These are phyloP conservation scores for Formica exsecta DNA, from an alignment of 1,140 invertebrate species.

Conservation along the genomic window DNA sequence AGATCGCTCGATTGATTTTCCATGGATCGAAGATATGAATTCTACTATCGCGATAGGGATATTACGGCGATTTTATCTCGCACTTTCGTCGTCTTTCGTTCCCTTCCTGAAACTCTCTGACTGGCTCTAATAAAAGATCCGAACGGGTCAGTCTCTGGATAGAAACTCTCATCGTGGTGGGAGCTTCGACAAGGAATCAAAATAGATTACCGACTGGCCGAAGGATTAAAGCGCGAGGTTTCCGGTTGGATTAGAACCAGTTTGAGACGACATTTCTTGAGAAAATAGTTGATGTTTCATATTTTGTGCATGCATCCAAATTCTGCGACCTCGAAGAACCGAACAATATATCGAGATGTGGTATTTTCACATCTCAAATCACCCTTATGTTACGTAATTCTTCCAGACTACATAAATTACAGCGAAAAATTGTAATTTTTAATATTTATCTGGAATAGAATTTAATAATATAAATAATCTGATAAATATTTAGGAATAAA, in stretches of 20 bases:
- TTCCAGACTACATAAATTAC: not conserved
- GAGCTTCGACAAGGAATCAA: conserved; percentile 80
- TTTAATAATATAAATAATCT: not conserved
- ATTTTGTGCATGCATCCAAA: conserved; percentile 13
- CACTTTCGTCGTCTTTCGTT: conserved; percentile 79
- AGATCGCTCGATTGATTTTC: not conserved
- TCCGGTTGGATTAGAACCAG: conserved; percentile 77
- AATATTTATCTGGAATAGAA: not conserved
- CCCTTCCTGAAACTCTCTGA: conserved; percentile 78
- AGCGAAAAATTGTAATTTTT: not conserved
- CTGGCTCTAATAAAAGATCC: conserved; percentile 84
- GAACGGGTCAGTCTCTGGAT: conserved; percentile 74
- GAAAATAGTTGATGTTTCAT: conserved; percentile 31
- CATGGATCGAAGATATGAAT: not conserved
- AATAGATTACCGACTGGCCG: conserved; percentile 77
- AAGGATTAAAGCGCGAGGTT: conserved; percentile 57
- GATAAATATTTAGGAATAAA: conserved; percentile 7
- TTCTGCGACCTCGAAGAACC: not conserved
- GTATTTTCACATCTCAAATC: not conserved
- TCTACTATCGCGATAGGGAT: not conserved
- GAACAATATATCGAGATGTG: not conserved
- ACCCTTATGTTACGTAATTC: not conserved
- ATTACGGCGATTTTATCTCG: conserved; percentile 59
- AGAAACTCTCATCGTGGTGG: conserved; percentile 76
- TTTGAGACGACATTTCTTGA: conserved; percentile 4